A percentile compares a stretch with the other conserved stretches of the same genome.
Evolutionary conservation across 2,797 vertebrate genomes (phyloP).

Genomic region (Pseudopleuronectes americanus): DNA sequence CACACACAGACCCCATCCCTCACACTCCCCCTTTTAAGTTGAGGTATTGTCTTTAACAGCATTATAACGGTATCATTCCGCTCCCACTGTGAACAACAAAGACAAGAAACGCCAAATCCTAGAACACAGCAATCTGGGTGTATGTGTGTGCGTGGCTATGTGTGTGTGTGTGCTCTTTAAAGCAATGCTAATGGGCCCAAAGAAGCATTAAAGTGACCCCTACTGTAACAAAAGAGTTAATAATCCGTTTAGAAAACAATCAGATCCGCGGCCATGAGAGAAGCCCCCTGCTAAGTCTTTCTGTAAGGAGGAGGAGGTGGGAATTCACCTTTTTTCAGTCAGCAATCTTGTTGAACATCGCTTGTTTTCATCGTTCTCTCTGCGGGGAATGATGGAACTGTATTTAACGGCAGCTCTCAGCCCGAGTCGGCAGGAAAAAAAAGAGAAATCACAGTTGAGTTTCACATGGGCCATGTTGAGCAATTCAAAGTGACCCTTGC

Average conservation of each 20-base stretch:
- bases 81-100: conserved; percentile 86
- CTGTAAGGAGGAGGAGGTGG: conserved; percentile 82
- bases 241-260: conserved; percentile 89
- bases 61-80: conserved; percentile 86
- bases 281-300: conserved; percentile 83
- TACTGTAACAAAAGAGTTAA: conserved; percentile 89
- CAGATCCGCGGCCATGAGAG: conserved; percentile 82
- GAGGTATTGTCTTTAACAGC: conserved; percentile 86
- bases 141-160: conserved; percentile 43
- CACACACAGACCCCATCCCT: conserved; percentile 55
- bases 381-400: conserved; percentile 79
- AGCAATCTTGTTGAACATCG: conserved; percentile 85
- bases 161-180: conserved; percentile 75
- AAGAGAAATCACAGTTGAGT: conserved; percentile 33
- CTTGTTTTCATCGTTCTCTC: conserved; percentile 77
- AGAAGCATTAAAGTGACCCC: conserved; percentile 88
- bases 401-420: conserved; percentile 70
- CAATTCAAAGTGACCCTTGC: conserved; percentile 54
- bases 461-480: conserved; percentile 41
- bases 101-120: conserved; percentile 81
- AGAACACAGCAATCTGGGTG: conserved; percentile 77
- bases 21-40: conserved; percentile 75
- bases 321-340: conserved; percentile 79
- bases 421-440: conserved; percentile 32
- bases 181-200: conserved; percentile 86